Evolutionary conservation across 2,888 invertebrate species (phyloP).

Genomic region (Melipona beecheii): DNA sequence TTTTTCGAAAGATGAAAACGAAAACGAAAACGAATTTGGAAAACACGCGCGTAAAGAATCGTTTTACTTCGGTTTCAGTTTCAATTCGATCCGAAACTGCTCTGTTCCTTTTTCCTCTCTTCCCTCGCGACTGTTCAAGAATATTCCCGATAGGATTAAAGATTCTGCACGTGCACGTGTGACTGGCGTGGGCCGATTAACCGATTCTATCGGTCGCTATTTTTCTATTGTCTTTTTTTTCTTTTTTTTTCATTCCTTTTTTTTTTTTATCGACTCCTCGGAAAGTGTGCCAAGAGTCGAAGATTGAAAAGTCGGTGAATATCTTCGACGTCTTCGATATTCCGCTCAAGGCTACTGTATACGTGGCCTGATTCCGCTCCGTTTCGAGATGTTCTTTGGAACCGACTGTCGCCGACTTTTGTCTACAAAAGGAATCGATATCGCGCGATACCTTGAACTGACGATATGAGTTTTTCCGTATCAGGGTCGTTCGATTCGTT

Average conservation of each 20-base stretch:
- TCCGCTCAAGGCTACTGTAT: constrained; percentile 61
- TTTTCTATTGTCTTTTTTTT: constrained; percentile 52
- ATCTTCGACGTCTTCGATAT: constrained; percentile 62
- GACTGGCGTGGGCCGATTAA: constrained; percentile 42
- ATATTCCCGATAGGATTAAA: not conserved
- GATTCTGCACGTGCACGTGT: not conserved
- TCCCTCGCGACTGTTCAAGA: not conserved
- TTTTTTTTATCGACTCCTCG: constrained; percentile 36
- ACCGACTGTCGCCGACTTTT: constrained; percentile 51
- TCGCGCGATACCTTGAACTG: constrained; percentile 57
- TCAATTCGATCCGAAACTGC: not conserved
- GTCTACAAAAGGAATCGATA: constrained; percentile 62
- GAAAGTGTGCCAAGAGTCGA: constrained; percentile 63
- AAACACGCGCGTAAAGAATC: not conserved
- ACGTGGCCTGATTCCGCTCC: constrained; percentile 60
- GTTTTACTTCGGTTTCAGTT: not conserved
- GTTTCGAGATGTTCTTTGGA: constrained; percentile 60
- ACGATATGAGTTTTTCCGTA: constrained; percentile 58
- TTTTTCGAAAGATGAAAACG: too few species aligned
- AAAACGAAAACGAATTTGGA: not conserved
- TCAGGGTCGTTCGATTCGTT: constrained; percentile 48
- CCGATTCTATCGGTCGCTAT: constrained; percentile 37
- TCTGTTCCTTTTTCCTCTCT: too few species aligned
- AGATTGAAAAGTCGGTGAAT: constrained; percentile 63
- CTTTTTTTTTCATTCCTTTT: too few species aligned